phyloP scores from a whole-genome alignment of 1,140 invertebrate genomes.

The Zophobas atratus region DNA sequence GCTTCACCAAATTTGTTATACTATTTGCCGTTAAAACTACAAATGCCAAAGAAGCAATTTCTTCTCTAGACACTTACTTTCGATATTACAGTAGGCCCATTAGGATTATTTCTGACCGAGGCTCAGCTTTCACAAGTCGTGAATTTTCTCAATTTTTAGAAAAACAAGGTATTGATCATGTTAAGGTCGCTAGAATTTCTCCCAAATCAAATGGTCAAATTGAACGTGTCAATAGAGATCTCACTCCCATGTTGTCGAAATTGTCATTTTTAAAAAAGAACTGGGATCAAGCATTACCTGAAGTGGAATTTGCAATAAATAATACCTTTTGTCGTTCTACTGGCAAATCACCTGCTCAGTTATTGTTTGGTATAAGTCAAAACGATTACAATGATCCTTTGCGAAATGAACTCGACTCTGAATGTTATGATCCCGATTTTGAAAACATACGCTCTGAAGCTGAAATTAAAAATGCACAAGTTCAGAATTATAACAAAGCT shows the following conservation, averaged over 20 bases:
- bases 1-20: slow-evolving; percentile 57
- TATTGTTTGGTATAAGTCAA: slow-evolving; percentile 56
- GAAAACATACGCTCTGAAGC: neutral
- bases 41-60: slow-evolving; percentile 43
- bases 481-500: slow-evolving; percentile 8
- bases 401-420: neutral
- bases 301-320: slow-evolving; percentile 58
- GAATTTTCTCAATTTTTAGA: slow-evolving; percentile 58
- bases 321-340: slow-evolving; percentile 55
- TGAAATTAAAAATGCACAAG: neutral
- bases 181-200: slow-evolving; percentile 57
- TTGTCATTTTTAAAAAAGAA: slow-evolving; percentile 33
- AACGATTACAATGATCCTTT: neutral
- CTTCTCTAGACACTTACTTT: slow-evolving; percentile 52
- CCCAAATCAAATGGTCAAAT: slow-evolving; percentile 61
- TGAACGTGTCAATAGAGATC: slow-evolving; percentile 53
- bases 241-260: slow-evolving; percentile 56
- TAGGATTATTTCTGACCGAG: slow-evolving; percentile 59
- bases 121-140: slow-evolving; percentile 55
- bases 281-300: slow-evolving; percentile 54
- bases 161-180: slow-evolving; percentile 54
- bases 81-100: slow-evolving; percentile 54
- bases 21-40: slow-evolving; percentile 48
- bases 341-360: slow-evolving; percentile 51
- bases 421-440: neutral